Conservation (phyloP, 2,113 vertebrate species). For the Rhinoderma darwinii region DNA sequence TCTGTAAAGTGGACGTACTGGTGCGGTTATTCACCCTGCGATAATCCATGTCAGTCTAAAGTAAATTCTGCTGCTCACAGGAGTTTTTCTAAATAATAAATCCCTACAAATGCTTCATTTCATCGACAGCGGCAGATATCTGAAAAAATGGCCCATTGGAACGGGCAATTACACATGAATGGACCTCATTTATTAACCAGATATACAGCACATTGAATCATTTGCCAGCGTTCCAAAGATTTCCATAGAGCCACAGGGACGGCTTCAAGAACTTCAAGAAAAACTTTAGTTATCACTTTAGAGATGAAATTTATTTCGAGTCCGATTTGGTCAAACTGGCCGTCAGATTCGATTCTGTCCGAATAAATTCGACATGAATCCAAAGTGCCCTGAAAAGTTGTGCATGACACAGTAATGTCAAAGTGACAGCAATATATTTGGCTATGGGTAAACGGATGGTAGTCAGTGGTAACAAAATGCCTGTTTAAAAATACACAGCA, state of each 20-base stretch:
- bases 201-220: not conserved
- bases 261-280: too few relatives aligned
- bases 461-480: too few relatives aligned
- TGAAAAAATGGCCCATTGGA: not conserved
- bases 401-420: too few relatives aligned
- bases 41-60: slow-evolving; percentile 3
- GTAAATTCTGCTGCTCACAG: not conserved
- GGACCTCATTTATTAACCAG: slow-evolving; percentile 7
- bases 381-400: too few relatives aligned
- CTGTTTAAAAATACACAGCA: too few relatives aligned
- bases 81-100: slow-evolving; percentile 6
- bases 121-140: not conserved
- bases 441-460: too few relatives aligned
- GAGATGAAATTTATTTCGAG: too few relatives aligned
- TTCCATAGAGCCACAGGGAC: not conserved
- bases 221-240: not conserved
- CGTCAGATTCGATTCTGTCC: too few relatives aligned
- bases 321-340: too few relatives aligned
- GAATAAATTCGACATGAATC: too few relatives aligned
- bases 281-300: not conserved
- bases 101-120: not conserved
- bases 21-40: not conserved
- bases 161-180: slow-evolving; percentile 18
- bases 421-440: too few relatives aligned
- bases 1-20: not conserved